These are phyloP conservation scores for Cataglyphis livida DNA, from an alignment of 2,888 invertebrate genomes.

Conservation along the genomic window DNA sequence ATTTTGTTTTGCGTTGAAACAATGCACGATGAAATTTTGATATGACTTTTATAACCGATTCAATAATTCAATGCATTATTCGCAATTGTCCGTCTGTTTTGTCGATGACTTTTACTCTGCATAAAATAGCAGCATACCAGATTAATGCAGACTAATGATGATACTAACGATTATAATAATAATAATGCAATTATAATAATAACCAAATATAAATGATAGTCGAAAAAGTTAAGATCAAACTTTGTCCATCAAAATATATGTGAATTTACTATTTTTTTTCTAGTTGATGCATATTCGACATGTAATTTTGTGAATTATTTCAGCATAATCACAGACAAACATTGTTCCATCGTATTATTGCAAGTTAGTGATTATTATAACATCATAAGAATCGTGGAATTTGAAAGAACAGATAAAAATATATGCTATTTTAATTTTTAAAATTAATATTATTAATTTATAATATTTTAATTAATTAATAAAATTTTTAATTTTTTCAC, in stretches of 20 bases:
- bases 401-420: background rate
- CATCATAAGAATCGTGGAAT: background rate
- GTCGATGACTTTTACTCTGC: constrained; percentile 34
- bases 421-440: background rate
- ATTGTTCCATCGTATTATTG: background rate
- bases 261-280: constrained; percentile 29
- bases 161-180: constrained; percentile 23
- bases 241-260: constrained; percentile 32
- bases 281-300: constrained; percentile 36
- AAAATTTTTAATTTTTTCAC: background rate
- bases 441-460: too few relatives aligned
- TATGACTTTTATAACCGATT: constrained; percentile 56
- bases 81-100: constrained; percentile 49
- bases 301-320: constrained; percentile 40
- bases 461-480: too few relatives aligned
- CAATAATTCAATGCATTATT: constrained; percentile 55
- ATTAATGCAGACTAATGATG: constrained; percentile 49
- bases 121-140: constrained; percentile 36
- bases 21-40: constrained; percentile 55
- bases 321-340: constrained; percentile 25
- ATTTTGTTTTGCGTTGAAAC: constrained; percentile 52
- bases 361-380: background rate
- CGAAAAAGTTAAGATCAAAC: constrained; percentile 20
- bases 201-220: constrained; percentile 32
- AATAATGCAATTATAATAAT: constrained; percentile 33